These are phyloP conservation scores for Sebastes alutus DNA, from an alignment of 2,797 vertebrate species.

Conservation along the genomic window DNA sequence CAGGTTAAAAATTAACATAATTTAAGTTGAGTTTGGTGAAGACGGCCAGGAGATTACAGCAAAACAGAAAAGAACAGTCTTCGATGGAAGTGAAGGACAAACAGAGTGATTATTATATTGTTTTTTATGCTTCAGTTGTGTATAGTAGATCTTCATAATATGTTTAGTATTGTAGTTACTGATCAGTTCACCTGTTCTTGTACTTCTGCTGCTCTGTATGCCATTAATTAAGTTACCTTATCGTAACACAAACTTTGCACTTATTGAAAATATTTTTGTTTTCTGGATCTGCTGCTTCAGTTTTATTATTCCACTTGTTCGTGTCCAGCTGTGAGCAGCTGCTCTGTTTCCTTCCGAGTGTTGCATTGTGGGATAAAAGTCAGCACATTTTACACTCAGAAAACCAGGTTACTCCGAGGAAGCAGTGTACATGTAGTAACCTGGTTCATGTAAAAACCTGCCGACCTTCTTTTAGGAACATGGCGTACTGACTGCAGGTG, in stretches of 20 bases:
- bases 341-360: neutral
- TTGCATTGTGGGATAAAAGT: neutral
- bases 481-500: neutral
- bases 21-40: neutral
- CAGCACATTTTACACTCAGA: neutral
- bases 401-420: constrained; percentile 2
- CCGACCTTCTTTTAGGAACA: neutral
- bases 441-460: neutral
- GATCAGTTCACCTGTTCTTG: neutral
- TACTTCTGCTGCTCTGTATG: neutral
- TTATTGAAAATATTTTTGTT: too few relatives aligned
- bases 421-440: neutral
- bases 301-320: neutral
- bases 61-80: neutral
- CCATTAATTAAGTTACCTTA: too few relatives aligned
- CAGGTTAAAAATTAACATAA: neutral
- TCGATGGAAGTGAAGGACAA: neutral
- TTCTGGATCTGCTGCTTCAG: neutral
- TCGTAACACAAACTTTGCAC: neutral
- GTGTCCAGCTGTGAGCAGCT: constrained; percentile 8
- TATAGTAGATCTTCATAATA: neutral
- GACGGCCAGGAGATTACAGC: neutral
- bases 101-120: neutral
- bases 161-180: too few relatives aligned
- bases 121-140: neutral